Evolutionary conservation across 2,113 vertebrate species (phyloP).

Genomic region (Varanus komodoensis): DNA sequence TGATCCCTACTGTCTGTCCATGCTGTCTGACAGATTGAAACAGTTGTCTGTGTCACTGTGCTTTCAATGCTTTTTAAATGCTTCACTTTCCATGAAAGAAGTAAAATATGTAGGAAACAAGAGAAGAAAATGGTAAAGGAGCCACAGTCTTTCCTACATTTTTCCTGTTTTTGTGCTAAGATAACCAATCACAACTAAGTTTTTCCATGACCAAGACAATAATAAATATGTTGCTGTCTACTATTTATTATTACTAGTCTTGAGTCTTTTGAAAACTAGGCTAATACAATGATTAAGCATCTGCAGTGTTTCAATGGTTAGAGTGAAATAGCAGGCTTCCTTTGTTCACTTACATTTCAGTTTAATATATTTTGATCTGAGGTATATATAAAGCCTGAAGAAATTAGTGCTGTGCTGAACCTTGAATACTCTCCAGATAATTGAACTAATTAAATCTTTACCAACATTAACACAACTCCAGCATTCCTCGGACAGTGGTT

Average conservation of each 20-base stretch:
- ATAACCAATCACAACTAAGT: constrained; percentile 47
- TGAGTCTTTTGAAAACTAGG: constrained; percentile 53
- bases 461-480: constrained; percentile 84
- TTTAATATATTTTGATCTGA: constrained; percentile 79
- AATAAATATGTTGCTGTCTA: constrained; percentile 44
- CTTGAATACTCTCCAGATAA: constrained; percentile 83
- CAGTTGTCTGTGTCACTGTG: constrained; percentile 78
- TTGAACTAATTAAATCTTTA: constrained; percentile 90
- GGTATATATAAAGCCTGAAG: constrained; percentile 78
- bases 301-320: constrained; percentile 61
- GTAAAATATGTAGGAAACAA: constrained; percentile 40
- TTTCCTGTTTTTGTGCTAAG: constrained; percentile 65
- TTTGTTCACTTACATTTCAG: constrained; percentile 75
- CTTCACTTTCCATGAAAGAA: constrained; percentile 69
- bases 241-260: neutral
- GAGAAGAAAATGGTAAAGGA: constrained; percentile 16
- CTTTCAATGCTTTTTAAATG: constrained; percentile 73
- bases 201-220: constrained; percentile 29
- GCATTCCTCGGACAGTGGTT: constrained; percentile 82
- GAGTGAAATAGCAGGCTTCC: constrained; percentile 60
- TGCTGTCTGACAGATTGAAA: constrained; percentile 83
- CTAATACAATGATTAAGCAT: constrained; percentile 70
- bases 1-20: constrained; percentile 80
- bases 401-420: constrained; percentile 78
- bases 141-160: constrained; percentile 42